Conservation (phyloP, 2,113 vertebrate genomes). For the Oryctolagus cuniculus region mOryCun1.1 NC_091432.1:55800501-55801000, state of each 20-base stretch:
- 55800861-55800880: not conserved
- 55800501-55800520: not conserved
- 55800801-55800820: not conserved
- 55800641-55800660: not conserved
- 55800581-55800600: not conserved
- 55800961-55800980: not conserved
- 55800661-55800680: not conserved
- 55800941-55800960: not conserved
- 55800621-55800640: not conserved
- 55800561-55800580: not conserved
- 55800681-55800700: not conserved
- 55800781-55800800: not conserved
- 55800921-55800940: not conserved
- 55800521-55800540: not conserved
- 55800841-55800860: constrained; percentile 35
- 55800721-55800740: not conserved
- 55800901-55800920: not conserved
- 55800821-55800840: not conserved
- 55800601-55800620: not conserved
- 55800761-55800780: not conserved
- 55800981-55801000: not conserved
- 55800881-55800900: not conserved
- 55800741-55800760: not conserved
- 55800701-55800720: not conserved
- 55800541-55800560: not conserved